Evolutionary conservation across 1,140 invertebrate genomes (phyloP).

Genomic region (Idris sp.): DNA sequence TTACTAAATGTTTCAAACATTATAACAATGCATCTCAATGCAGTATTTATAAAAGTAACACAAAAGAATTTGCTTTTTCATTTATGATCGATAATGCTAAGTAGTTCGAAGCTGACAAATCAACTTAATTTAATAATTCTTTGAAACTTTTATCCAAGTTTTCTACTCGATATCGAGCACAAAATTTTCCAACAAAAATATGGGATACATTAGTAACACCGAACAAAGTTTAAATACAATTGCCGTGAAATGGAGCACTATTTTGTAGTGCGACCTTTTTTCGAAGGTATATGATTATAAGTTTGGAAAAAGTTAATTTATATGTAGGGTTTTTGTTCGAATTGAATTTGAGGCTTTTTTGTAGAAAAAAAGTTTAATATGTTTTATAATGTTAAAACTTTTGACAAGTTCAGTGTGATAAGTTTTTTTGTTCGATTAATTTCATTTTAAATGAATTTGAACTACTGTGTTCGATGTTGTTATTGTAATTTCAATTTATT

Average conservation of each 20-base stretch:
- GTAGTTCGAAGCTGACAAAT: conserved; percentile 26
- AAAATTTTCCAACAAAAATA: conserved; percentile 18
- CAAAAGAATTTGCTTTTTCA: conserved; percentile 23
- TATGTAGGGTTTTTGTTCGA: neutral
- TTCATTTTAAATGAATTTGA: no score
- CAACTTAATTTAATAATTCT: conserved; percentile 35
- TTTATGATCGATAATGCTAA: conserved; percentile 24
- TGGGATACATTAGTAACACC: conserved; percentile 19
- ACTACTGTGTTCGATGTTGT: no score
- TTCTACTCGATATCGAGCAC: conserved; percentile 14
- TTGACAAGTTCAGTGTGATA: no score
- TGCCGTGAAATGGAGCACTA: conserved; percentile 3
- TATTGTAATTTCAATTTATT: no score
- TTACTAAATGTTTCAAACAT: conserved; percentile 41
- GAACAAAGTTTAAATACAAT: conserved; percentile 22
- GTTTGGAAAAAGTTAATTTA: no score
- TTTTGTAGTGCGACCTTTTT: neutral
- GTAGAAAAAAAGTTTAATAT: no score
- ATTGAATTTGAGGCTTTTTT: no score
- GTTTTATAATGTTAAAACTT: no score
- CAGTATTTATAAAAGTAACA: conserved; percentile 35
- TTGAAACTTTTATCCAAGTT: conserved; percentile 33
- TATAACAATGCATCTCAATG: conserved; percentile 39
- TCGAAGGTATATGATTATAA: no score
- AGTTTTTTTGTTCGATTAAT: no score